These are phyloP conservation scores for Numenius phaeopus DNA, from an alignment of 2,797 vertebrate species.

Conservation along the genomic window DNA sequence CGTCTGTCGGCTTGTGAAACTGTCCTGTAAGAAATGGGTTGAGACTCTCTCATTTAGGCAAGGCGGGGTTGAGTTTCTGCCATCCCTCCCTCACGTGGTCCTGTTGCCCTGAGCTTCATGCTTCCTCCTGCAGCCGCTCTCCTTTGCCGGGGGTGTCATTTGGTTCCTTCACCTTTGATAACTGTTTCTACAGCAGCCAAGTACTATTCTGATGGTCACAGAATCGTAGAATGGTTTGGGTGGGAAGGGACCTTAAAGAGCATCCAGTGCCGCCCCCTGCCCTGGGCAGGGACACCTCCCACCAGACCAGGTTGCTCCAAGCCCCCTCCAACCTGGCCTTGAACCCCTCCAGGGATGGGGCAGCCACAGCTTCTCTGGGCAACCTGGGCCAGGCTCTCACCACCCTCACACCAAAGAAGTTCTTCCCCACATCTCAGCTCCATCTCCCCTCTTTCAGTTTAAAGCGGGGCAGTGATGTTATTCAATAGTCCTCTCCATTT, in stretches of 20 bases:
- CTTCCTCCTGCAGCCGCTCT: slow-evolving; percentile 29
- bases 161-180: slow-evolving; percentile 10
- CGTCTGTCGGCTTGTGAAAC: neutral
- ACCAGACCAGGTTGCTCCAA: too few species aligned
- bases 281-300: too few species aligned
- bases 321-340: too few species aligned
- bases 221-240: too few species aligned
- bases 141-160: neutral
- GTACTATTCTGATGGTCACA: neutral
- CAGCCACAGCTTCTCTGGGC: too few species aligned
- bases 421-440: too few species aligned
- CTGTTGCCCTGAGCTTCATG: neutral
- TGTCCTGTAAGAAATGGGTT: neutral
- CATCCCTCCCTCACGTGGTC: neutral
- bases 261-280: too few species aligned
- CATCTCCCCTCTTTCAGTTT: too few species aligned
- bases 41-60: neutral
- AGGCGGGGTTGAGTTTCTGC: neutral
- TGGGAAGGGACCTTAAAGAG: too few species aligned
- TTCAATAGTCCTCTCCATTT: slow-evolving; percentile 15
- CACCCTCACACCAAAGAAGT: too few species aligned
- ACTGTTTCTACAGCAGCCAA: slow-evolving; percentile 22
- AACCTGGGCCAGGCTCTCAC: too few species aligned
- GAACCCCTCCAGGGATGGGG: too few species aligned
- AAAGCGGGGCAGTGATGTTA: neutral